phyloP scores from a whole-genome alignment of 2,113 vertebrate genomes.

The Piaya cayana region DNA sequence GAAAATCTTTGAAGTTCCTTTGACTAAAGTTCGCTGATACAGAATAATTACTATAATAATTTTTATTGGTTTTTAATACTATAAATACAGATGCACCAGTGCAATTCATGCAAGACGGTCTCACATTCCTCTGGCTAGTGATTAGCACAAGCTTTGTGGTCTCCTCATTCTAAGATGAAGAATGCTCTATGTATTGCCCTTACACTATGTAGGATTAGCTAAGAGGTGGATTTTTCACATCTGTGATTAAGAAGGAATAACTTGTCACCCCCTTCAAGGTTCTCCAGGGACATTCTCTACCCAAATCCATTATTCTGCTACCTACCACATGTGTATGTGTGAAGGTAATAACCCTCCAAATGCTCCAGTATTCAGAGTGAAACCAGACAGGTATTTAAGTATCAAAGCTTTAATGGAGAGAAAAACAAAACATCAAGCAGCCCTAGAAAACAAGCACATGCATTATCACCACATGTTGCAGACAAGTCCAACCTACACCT shows the following conservation, averaged over 20 bases:
- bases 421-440: not conserved
- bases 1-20: not conserved
- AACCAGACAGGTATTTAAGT: not conserved
- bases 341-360: not conserved
- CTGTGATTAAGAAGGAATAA: conserved; percentile 34
- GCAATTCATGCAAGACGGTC: not conserved
- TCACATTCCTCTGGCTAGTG: conserved; percentile 23
- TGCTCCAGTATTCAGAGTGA: not conserved
- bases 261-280: conserved; percentile 21
- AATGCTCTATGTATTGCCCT: not conserved
- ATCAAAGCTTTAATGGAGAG: not conserved
- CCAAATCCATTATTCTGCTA: conserved; percentile 9
- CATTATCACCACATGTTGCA: not conserved
- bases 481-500: not conserved
- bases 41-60: not conserved
- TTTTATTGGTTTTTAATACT: not conserved
- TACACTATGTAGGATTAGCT: conserved; percentile 14
- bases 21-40: not conserved
- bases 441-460: not conserved
- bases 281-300: conserved; percentile 15
- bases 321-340: not conserved
- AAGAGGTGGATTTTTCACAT: conserved; percentile 23
- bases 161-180: not conserved
- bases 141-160: not conserved
- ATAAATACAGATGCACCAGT: not conserved